Base-by-base conservation (phyloP, 2,888 invertebrate genomes). In the Drosophila setosimentum region DNA sequence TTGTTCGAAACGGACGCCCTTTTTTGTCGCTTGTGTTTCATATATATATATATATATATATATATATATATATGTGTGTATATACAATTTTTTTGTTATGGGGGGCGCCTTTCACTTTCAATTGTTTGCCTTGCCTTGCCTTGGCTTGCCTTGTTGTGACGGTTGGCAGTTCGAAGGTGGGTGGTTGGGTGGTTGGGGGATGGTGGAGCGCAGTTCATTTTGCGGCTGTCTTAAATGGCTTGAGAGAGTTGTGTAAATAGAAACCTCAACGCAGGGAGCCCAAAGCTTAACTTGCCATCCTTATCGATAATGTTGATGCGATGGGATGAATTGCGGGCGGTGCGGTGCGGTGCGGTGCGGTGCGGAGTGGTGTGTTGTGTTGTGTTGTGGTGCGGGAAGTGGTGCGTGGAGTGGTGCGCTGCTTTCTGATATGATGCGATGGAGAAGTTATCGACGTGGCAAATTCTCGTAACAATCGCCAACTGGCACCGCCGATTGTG, bases 221-320 rank as follows among this genome's bases (percentile, higher is more conserved):
- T 85, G 85, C 64, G 85, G 85, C 85, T 66, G 81, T 68, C 76
- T 78, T 84, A 78, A 82, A 82, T 87, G 83, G 80, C 79, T 68
- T 68, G 68, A 49, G 73, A 68, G 72, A 82, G 71, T 76, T 87
- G 82, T 84, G 87, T 82, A 85, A 85, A 87, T 85, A 87, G 76
- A 84, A 85, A 82, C 79, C 73, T 72, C 72, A 78, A 54, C 60
- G 53, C 30, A 49, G 30, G 35, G 29, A 51, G 24, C 42, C 29
- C 48, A n/a, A 30, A 37, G 62, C 76, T 63, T 69, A 51, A 51
- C 77, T 67, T 63, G 57, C 62, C 61, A 40, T 58, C 62, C 63
- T 70, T 58, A 50, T 69, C 62, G 59, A 68, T 78, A 62, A 74
- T 75, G 60, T 62, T 66, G 62, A 42, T 54, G 68, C 45, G 5